Conservation (phyloP, 2,888 invertebrate species). For the Agonopterix heracliana region DNA sequence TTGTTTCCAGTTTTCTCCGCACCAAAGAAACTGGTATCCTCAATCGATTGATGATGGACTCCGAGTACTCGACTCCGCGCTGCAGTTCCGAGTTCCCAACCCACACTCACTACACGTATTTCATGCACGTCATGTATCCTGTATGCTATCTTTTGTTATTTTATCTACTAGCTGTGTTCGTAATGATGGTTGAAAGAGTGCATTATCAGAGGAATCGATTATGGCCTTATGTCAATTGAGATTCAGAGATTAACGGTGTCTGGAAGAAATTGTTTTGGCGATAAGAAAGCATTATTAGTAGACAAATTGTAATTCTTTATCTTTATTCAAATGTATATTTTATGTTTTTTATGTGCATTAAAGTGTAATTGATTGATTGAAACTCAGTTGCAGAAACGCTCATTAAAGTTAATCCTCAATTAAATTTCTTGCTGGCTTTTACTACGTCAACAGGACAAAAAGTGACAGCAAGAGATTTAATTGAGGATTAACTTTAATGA, state of each 20-base stretch:
- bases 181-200: conserved; percentile 31
- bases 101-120: conserved; percentile 13
- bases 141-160: conserved; percentile 21
- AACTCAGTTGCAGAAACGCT: too few relatives aligned
- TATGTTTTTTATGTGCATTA: too few relatives aligned
- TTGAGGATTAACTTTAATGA: too few relatives aligned
- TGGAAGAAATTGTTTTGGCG: too few relatives aligned
- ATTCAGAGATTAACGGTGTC: background rate
- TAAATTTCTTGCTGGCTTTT: too few relatives aligned
- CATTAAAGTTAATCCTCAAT: too few relatives aligned
- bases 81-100: conserved; percentile 11
- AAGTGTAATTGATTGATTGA: too few relatives aligned
- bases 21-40: conserved; percentile 12
- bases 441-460: too few relatives aligned
- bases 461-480: too few relatives aligned
- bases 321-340: too few relatives aligned
- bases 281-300: too few relatives aligned
- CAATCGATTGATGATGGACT: conserved; percentile 11
- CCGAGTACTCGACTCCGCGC: conserved; percentile 21
- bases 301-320: too few relatives aligned
- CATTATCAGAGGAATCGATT: conserved; percentile 24
- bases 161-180: conserved; percentile 20
- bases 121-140: conserved; percentile 31
- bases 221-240: conserved; percentile 40
- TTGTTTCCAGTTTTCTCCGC: conserved; percentile 2